Base-by-base conservation (phyloP, 2,797 vertebrate genomes). In the Anguilla anguilla region DNA sequence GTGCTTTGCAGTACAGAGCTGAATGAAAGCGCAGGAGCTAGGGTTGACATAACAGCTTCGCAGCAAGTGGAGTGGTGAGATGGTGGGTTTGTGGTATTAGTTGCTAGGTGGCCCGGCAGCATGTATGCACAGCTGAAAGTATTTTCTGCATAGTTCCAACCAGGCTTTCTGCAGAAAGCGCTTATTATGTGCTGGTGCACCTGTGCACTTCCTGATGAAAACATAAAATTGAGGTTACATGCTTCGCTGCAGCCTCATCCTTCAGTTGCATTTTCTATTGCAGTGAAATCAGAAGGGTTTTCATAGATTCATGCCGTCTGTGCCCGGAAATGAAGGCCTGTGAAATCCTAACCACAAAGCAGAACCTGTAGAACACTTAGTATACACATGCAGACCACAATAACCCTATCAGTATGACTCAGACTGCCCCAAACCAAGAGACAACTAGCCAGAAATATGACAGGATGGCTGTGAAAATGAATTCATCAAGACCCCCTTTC, bases 171-270 rank as follows among this genome's bases (percentile, higher is more conserved):
- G 46, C 79, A 82, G 43, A 43, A 22, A 79, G 35, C 3, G 74
- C 35, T 46, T 17, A 5, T 15, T 22, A 28, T 28, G 69, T 19
- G 69, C 28, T 35, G n/a, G 35, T 79, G 74, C 74, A 39, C 6
- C 43, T 25, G 79, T 51, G 79, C 79, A 51, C 6, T 82, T 82
- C 79, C 79, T 82, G 79, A n/a, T 13, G 79, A 51, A 82, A 51
- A 82, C 46, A 25, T 2, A 4, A 49, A 49, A 11, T 11, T 82
- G 79, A 82, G 43, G 43, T 82, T 77, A 6, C 35, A 43, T 6
- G 25, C 46, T 82, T 82, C 9, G 2, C 79, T 25, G 39, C 77
- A 46, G 3, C 77, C 17, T 81, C 15, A 1, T 2, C 43, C 0
- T 10, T 51, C 46, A n/a, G 79, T 4, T 82, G 19, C 46, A 74